phyloP scores from a whole-genome alignment of 2,797 vertebrate genomes.

The Babyrousa celebensis region DNA sequence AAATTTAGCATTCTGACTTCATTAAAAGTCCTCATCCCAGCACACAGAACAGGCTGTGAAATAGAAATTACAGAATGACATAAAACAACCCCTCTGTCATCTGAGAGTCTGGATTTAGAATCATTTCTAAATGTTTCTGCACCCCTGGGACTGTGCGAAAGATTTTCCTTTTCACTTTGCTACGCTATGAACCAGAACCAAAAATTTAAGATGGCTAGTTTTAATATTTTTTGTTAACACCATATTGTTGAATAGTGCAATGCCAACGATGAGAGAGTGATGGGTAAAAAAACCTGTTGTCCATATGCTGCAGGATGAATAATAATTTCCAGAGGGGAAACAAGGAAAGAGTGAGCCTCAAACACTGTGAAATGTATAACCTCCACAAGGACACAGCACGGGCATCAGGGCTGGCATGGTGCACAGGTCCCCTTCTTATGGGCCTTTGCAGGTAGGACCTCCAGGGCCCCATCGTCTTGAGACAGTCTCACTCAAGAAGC shows the following conservation, averaged over 20 bases:
- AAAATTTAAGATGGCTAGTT: slow-evolving; percentile 81
- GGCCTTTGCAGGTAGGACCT: background rate
- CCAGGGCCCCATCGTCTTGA: background rate
- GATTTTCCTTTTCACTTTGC: slow-evolving; percentile 79
- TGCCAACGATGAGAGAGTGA: slow-evolving; percentile 48
- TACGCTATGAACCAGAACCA: slow-evolving; percentile 71
- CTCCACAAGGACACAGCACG: background rate
- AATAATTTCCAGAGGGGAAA: slow-evolving; percentile 75
- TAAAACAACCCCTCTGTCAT: slow-evolving; percentile 80
- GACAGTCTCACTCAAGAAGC: background rate
- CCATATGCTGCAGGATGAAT: slow-evolving; percentile 77
- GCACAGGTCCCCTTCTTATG: background rate
- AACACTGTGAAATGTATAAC: background rate
- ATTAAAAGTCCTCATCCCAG: slow-evolving; percentile 69
- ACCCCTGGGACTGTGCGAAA: slow-evolving; percentile 61
- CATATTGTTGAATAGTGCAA: slow-evolving; percentile 71
- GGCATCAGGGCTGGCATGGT: background rate
- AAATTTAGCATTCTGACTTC: slow-evolving; percentile 81
- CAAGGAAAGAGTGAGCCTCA: background rate
- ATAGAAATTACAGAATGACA: slow-evolving; percentile 79
- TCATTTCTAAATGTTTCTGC: slow-evolving; percentile 76
- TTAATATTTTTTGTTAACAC: slow-evolving; percentile 86
- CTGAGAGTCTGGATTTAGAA: slow-evolving; percentile 84
- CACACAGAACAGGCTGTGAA: slow-evolving; percentile 81
- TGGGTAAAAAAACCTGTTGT: slow-evolving; percentile 77